These are phyloP conservation scores for Malurus elegans DNA, from an alignment of 2,113 vertebrate genomes.

Conservation along the genomic window DNA sequence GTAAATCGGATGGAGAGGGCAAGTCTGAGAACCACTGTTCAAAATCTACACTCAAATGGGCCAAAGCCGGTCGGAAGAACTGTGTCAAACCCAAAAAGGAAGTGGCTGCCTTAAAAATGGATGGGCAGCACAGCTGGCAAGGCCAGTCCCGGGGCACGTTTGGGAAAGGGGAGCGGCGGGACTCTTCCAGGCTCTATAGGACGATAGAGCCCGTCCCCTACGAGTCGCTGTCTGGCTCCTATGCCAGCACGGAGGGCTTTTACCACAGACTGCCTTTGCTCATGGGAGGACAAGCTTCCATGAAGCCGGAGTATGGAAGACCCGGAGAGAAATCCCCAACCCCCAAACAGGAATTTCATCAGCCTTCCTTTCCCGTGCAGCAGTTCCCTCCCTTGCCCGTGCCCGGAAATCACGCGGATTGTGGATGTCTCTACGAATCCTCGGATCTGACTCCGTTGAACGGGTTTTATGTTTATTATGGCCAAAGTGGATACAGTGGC, in stretches of 20 bases:
- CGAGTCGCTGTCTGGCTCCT: slow-evolving; percentile 81
- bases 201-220: slow-evolving; percentile 33
- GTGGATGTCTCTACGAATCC: slow-evolving; percentile 69
- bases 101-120: slow-evolving; percentile 70
- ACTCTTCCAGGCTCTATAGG: slow-evolving; percentile 40
- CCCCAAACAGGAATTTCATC: slow-evolving; percentile 87
- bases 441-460: slow-evolving; percentile 70
- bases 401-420: slow-evolving; percentile 77
- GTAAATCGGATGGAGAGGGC: slow-evolving; percentile 47
- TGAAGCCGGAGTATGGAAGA: slow-evolving; percentile 81
- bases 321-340: slow-evolving; percentile 83
- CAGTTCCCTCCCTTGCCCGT: slow-evolving; percentile 79
- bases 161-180: slow-evolving; percentile 47
- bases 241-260: slow-evolving; percentile 82
- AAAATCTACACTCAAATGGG: slow-evolving; percentile 73
- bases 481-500: slow-evolving; percentile 74
- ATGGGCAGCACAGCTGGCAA: slow-evolving; percentile 56
- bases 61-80: slow-evolving; percentile 74
- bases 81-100: slow-evolving; percentile 83
- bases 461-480: slow-evolving; percentile 76
- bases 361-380: slow-evolving; percentile 79
- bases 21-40: slow-evolving; percentile 64
- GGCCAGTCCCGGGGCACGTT: slow-evolving; percentile 33
- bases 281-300: slow-evolving; percentile 83
- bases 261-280: slow-evolving; percentile 90